A percentile compares a stretch with the other conserved stretches of the same genome.
These are phyloP conservation scores for Zeuzera pyrina DNA, from an alignment of 2,888 invertebrate species.

Conservation along the genomic window DNA sequence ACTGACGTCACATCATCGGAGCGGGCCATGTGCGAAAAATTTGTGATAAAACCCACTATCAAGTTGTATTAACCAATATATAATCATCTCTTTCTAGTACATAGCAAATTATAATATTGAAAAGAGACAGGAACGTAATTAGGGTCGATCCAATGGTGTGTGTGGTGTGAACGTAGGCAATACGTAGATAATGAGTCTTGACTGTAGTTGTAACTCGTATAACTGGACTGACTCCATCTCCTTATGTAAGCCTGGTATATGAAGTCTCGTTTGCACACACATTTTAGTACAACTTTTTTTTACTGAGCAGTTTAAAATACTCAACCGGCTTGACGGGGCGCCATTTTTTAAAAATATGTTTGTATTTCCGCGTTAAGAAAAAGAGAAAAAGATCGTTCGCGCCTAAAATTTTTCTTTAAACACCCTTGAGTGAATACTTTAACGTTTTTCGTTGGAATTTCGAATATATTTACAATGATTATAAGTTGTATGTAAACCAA, in stretches of 20 bases:
- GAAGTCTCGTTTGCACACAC: constrained; percentile 64
- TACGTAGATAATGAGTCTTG: constrained; percentile 38
- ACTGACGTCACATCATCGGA: too few species aligned
- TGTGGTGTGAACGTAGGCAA: constrained; percentile 42
- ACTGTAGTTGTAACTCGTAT: constrained; percentile 37
- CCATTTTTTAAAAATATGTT: constrained; percentile 57
- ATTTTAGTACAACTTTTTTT: constrained; percentile 64
- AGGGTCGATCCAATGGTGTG: constrained; percentile 26
- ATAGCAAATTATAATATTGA: background rate
- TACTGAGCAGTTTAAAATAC: constrained; percentile 49
- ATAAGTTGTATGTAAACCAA: constrained; percentile 27
- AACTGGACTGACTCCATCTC: constrained; percentile 36
- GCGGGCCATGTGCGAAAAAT: too few species aligned
- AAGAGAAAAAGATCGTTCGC: constrained; percentile 58
- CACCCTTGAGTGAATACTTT: constrained; percentile 16
- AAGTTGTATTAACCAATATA: too few species aligned
- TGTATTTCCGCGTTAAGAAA: constrained; percentile 66
- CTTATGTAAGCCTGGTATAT: constrained; percentile 59
- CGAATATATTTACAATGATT: constrained; percentile 29
- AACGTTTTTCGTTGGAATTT: constrained; percentile 23
- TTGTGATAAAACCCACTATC: too few species aligned
- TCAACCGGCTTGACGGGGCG: constrained; percentile 55
- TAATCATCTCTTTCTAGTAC: too few species aligned
- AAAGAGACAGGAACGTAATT: constrained; percentile 46
- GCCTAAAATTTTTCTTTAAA: constrained; percentile 39